Conservation (phyloP, 1,140 invertebrate genomes). For the Drosophila kepulauana region DNA sequence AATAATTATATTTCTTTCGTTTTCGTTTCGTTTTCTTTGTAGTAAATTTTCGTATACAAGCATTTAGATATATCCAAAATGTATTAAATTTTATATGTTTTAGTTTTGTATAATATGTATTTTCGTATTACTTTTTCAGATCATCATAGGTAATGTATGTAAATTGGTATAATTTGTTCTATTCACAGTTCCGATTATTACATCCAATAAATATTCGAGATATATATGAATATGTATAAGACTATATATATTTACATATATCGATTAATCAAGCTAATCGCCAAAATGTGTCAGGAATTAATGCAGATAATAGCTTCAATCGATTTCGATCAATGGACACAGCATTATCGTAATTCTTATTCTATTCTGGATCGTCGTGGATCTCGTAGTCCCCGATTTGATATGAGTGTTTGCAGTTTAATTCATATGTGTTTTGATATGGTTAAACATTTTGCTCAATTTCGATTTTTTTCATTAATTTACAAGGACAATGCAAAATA, state of each 20-base stretch:
- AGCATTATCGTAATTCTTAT: conserved; percentile 25
- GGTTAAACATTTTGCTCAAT: conserved; percentile 22
- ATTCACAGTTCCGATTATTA: conserved; percentile 76
- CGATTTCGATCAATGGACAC: conserved; percentile 11
- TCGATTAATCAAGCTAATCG: conserved; percentile 41
- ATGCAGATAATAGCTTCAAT: neutral
- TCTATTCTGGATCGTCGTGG: neutral
- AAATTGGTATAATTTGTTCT: conserved; percentile 79
- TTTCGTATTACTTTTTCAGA: conserved; percentile 59
- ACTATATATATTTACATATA: conserved; percentile 26
- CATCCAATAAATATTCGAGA: conserved; percentile 52
- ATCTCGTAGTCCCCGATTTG: conserved; percentile 21
- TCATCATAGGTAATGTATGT: conserved; percentile 62
- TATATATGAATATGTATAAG: conserved; percentile 17
- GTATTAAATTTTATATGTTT: conserved; percentile 63
- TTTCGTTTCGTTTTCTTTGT: too few relatives aligned
- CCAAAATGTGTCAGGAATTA: neutral
- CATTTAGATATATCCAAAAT: conserved; percentile 73
- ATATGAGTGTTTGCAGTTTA: conserved; percentile 35
- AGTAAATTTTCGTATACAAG: conserved; percentile 74
- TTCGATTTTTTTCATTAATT: conserved; percentile 18
- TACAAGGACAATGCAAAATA: conserved; percentile 34
- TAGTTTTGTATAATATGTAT: conserved; percentile 64
- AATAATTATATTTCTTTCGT: conserved; percentile 17
- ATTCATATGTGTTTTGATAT: conserved; percentile 52